Evolutionary conservation across 30 jellyfish, hydroid and myxozoan genomes (phyloP), one percentile per base, ranked within the genome.

Genomic region (Aurelia coerulea): DNA sequence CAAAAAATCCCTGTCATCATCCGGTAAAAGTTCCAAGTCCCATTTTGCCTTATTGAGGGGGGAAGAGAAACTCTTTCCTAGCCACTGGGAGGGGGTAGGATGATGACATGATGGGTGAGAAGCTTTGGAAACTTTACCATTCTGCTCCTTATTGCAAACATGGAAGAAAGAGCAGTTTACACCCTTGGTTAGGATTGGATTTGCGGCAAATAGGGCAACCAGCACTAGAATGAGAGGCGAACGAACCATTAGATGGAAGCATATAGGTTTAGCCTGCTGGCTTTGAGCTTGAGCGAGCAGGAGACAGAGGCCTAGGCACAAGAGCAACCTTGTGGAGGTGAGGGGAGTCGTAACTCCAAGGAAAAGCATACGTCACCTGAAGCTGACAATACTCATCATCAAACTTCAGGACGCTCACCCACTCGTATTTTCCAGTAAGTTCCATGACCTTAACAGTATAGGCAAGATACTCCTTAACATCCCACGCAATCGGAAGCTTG

Each of bases 371-470:
- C 29, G 29, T 23, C 29, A 0, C 29, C 29, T 23, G 29, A 23
- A 23, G 29, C 29, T 23, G 29, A 23, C 29, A 23, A 23, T 23
- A 23, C 29, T 23, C 29, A 23, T 23, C 29, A 23, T 23, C 29
- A 23, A 23, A 23, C 29, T 23, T 23, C 29, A 23, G 29, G 29
- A 23, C 29, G 29, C 29, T 23, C 41, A 23, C 41, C 77, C 77
- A 66, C 53, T 31, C 49, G 14, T 66, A 66, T 35, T 66, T 66
- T 2, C 53, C 32, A 31, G 77, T 62, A 31, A 66, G 53, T 14
- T 66, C 77, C 53, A 66, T 23, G 77, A 66, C 14, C 41, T 66
- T 66, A 14, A 66, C 77, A 66, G 77, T 23, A 35, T 66, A 66
- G 53, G 77, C 49, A 15, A 66, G 77, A 66, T 66, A 66, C 65